Evolutionary conservation across 64 coral and sea anemone genomes (phyloP).

Genomic region (Montipora capricornis): DNA sequence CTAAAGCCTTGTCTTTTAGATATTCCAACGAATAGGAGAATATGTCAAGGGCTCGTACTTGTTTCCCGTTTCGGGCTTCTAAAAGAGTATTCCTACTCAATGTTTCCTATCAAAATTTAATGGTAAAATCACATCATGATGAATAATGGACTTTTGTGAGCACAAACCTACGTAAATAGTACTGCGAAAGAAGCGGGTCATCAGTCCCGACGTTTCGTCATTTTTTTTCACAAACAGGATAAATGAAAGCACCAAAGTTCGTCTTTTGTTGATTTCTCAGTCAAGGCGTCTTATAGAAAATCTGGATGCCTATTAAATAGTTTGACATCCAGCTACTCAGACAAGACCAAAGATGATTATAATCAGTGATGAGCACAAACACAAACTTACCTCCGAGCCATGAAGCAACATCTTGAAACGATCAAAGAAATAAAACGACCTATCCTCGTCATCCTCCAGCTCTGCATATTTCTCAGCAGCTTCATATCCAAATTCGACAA

Average conservation of each 20-base stretch:
- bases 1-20: constrained; percentile 11
- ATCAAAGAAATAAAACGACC: constrained; percentile 5
- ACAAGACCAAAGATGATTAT: background rate
- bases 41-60: background rate
- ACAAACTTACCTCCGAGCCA: background rate
- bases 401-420: constrained; percentile 31
- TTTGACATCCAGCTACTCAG: too few species aligned
- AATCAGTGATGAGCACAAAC: too few species aligned
- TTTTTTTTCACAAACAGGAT: too few species aligned
- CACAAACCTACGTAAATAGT: too few species aligned
- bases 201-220: too few species aligned
- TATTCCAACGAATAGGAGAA: background rate
- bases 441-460: constrained; percentile 11
- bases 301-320: too few species aligned
- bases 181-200: too few species aligned
- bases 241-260: too few species aligned
- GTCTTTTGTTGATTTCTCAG: too few species aligned
- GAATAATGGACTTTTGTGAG: too few species aligned
- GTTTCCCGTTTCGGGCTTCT: background rate
- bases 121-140: too few species aligned
- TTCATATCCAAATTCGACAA: constrained; percentile 15
- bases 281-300: too few species aligned
- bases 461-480: constrained; percentile 38
- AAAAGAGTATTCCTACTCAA: background rate
- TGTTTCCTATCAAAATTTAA: background rate